These are phyloP conservation scores for Prietella phreatophila DNA, from an alignment of 2,113 vertebrate species.

Conservation along the genomic window DNA sequence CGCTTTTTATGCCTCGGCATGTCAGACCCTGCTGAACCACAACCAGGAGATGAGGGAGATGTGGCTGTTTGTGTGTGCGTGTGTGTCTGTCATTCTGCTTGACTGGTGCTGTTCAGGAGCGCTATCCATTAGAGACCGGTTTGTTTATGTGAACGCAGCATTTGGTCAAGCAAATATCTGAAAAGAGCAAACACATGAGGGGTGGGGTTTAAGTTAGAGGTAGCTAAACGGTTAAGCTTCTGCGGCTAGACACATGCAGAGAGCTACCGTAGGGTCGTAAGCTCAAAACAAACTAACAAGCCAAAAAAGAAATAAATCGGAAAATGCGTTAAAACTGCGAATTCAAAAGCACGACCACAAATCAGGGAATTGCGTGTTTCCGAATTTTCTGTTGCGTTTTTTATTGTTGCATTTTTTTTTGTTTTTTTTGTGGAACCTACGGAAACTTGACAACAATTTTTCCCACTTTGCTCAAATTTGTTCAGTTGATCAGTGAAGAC, in stretches of 20 bases:
- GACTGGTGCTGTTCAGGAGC: conserved; percentile 45
- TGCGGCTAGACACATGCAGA: not conserved
- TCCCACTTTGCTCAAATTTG: not conserved
- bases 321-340: not conserved
- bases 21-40: conserved; percentile 67
- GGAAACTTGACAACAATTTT: not conserved
- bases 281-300: not conserved
- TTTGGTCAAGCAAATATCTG: conserved; percentile 2
- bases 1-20: conserved; percentile 62
- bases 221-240: not conserved
- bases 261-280: not conserved
- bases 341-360: not conserved
- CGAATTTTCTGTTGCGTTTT: not conserved
- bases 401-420: not conserved
- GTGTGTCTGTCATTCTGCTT: conserved; percentile 39
- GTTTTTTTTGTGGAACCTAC: too few species aligned
- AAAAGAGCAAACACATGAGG: not conserved
- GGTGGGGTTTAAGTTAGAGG: too few species aligned
- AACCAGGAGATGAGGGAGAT: conserved; percentile 65
- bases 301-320: not conserved
- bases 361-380: not conserved
- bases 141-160: conserved; percentile 50
- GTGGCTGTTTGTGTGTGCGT: conserved; percentile 19
- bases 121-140: conserved; percentile 46
- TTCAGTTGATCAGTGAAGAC: not conserved